phyloP scores from a whole-genome alignment of 2,113 vertebrate genomes.

The Microtus montanus region DNA sequence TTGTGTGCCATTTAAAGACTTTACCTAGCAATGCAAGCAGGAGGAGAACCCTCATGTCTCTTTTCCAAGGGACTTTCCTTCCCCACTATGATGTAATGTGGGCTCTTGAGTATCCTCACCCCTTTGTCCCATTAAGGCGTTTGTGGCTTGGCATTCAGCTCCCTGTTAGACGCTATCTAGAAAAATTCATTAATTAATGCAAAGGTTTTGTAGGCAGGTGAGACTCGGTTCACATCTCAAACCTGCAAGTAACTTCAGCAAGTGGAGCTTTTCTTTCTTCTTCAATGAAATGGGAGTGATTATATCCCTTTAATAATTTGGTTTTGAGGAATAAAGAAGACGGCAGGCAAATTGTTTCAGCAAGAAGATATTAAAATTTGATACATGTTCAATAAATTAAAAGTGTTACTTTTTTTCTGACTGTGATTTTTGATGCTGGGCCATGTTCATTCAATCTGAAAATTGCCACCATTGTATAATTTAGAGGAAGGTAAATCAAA shows the following conservation, averaged over 20 bases:
- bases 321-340: background rate
- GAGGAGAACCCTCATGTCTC: background rate
- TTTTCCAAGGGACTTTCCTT: background rate
- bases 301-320: background rate
- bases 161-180: background rate
- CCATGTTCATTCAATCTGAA: conserved; percentile 37
- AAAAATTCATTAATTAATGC: background rate
- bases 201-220: background rate
- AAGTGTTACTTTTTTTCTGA: conserved; percentile 22
- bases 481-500: background rate
- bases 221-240: background rate
- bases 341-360: background rate
- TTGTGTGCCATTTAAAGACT: background rate
- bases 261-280: background rate
- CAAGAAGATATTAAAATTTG: background rate
- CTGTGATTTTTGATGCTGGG: background rate
- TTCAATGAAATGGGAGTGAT: conserved; percentile 1
- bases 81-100: background rate
- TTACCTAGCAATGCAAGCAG: background rate
- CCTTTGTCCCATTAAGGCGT: background rate
- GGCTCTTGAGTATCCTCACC: background rate
- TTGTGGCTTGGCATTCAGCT: background rate
- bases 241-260: background rate
- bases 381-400: background rate
- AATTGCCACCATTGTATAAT: conserved; percentile 8